These are phyloP conservation scores for Stichopus chloronotus DNA, from an alignment of 35 echinoderm and acorn worm genomes.

Conservation along the genomic window DNA sequence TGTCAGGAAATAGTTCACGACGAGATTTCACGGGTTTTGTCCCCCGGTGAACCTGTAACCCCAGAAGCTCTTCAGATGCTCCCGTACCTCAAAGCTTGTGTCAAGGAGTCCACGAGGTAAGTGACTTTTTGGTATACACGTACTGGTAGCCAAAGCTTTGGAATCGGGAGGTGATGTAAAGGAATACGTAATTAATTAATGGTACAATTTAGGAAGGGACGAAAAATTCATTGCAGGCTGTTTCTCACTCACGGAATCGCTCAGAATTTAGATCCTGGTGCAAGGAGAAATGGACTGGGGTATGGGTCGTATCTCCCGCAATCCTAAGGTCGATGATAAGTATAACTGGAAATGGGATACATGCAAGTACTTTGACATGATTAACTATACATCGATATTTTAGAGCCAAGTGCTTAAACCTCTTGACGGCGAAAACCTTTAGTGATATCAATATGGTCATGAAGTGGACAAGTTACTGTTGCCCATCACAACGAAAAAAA, in stretches of 20 bases:
- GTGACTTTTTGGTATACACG: not conserved
- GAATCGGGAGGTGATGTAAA: not conserved
- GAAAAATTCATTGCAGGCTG: not conserved
- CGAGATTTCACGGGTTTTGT: conserved; percentile 69
- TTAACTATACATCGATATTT: no score
- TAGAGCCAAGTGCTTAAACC: no score
- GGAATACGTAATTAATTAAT: no score
- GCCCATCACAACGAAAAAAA: no score
- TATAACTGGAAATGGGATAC: no score
- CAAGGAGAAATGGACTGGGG: no score
- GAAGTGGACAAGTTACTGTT: no score
- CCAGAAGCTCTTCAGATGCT: conserved; percentile 74
- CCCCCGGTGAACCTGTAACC: conserved; percentile 64
- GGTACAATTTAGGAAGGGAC: not conserved
- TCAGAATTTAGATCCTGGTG: not conserved
- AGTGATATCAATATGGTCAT: no score
- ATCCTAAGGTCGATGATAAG: no score
- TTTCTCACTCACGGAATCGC: not conserved
- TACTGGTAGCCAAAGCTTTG: not conserved
- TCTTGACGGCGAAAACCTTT: no score
- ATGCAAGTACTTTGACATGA: no score
- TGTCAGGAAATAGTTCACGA: conserved; percentile 82
- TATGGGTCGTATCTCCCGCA: no score
- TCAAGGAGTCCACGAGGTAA: conserved; percentile 93
- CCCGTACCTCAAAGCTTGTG: conserved; percentile 87